Evolutionary conservation across 2,113 vertebrate species (phyloP).

Genomic region (Desmodus rotundus): DNA sequence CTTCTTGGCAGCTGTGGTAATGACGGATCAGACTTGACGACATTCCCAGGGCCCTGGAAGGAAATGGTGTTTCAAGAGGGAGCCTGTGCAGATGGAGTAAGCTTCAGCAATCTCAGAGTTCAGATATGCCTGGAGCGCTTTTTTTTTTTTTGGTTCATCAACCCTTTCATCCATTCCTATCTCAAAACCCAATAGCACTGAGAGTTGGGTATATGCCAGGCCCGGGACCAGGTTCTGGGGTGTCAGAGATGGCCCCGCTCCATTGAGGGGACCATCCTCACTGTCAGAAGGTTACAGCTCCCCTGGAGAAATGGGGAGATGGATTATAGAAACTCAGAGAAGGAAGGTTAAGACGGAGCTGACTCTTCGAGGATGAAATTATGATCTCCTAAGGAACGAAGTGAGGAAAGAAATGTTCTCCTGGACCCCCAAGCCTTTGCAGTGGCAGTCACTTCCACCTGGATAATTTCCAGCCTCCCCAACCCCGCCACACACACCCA

Average conservation of each 20-base stretch:
- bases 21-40: not conserved
- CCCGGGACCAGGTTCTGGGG: not conserved
- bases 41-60: not conserved
- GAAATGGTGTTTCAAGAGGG: not conserved
- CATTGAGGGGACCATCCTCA: not conserved
- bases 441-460: not conserved
- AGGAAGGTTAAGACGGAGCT: not conserved
- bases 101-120: not conserved
- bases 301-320: not conserved
- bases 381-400: not conserved
- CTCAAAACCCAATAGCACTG: not conserved
- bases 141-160: not conserved
- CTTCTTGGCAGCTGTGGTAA: constrained; percentile 1
- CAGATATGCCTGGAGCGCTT: rapidly evolving
- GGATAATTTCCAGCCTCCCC: not conserved
- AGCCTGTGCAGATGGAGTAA: not conserved
- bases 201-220: not conserved
- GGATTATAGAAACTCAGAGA: not conserved
- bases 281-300: not conserved
- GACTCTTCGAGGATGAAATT: not conserved
- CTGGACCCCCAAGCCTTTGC: not conserved
- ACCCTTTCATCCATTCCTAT: not conserved
- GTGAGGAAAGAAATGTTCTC: not conserved
- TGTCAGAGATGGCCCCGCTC: not conserved
- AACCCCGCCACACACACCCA: rapidly evolving